phyloP scores from a whole-genome alignment of 1,140 invertebrate species.

The Anthonomus grandis region DNA sequence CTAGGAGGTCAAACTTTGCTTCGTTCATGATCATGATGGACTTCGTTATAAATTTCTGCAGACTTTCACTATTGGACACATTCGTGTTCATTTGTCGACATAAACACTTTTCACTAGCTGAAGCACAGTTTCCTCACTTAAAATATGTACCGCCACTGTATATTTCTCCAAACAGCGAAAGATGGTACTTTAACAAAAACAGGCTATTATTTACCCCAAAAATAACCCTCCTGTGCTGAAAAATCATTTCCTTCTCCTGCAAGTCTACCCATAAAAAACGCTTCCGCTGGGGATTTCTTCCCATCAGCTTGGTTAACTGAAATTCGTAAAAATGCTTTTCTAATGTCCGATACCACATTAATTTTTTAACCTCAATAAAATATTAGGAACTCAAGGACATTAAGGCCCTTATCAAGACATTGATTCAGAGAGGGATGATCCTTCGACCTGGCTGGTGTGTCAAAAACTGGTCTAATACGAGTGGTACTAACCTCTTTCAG shows the following conservation, averaged over 20 bases:
- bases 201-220: slow-evolving; percentile 44
- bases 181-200: slow-evolving; percentile 37
- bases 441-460: slow-evolving; percentile 9
- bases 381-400: slow-evolving; percentile 47
- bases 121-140: slow-evolving; percentile 8
- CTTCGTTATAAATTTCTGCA: slow-evolving; percentile 18
- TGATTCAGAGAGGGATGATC: slow-evolving; percentile 32
- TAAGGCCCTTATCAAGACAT: slow-evolving; percentile 39
- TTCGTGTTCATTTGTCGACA: slow-evolving; percentile 27
- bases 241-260: slow-evolving; percentile 7
- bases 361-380: slow-evolving; percentile 47
- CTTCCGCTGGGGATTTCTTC: slow-evolving; percentile 38
- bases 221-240: slow-evolving; percentile 31
- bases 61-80: neutral
- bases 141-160: neutral
- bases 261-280: slow-evolving; percentile 46
- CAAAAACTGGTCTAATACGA: slow-evolving; percentile 23
- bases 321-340: slow-evolving; percentile 49
- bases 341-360: slow-evolving; percentile 48
- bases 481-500: slow-evolving; percentile 14
- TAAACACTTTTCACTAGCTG: slow-evolving; percentile 22
- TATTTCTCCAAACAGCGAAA: slow-evolving; percentile 1
- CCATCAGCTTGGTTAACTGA: slow-evolving; percentile 33
- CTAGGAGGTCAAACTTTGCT: slow-evolving; percentile 23
- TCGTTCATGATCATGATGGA: slow-evolving; percentile 9